A percentile compares a stretch with the other conserved stretches of the same genome.
phyloP scores from a whole-genome alignment of 2,888 invertebrate genomes.

The Eupelmus urozonus region DNA sequence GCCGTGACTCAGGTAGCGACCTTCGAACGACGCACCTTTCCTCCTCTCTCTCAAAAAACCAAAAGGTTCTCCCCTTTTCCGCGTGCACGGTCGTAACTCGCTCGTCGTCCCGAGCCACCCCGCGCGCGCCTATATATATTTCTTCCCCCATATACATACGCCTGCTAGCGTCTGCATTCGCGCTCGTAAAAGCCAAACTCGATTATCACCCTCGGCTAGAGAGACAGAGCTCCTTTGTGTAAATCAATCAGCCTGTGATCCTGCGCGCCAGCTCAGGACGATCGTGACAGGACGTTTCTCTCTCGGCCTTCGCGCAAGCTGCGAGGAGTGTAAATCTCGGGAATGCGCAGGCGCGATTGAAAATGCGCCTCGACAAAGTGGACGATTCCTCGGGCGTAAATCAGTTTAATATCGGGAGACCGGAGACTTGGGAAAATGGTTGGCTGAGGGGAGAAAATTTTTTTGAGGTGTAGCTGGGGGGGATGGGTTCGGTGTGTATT shows the following conservation, averaged over 20 bases:
- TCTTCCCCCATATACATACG: neutral
- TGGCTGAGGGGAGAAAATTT: neutral
- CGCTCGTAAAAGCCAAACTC: slow-evolving; percentile 56
- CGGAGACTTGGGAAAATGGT: neutral
- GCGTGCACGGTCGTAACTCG: slow-evolving; percentile 39
- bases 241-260: slow-evolving; percentile 55
- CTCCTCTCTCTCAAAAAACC: neutral
- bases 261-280: neutral
- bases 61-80: neutral
- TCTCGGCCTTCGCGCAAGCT: neutral
- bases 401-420: slow-evolving; percentile 50
- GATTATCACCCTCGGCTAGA: slow-evolving; percentile 49
- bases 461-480: too few species aligned
- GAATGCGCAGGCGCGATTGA: slow-evolving; percentile 29
- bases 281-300: slow-evolving; percentile 49
- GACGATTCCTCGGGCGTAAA: slow-evolving; percentile 54
- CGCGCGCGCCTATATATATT: slow-evolving; percentile 22
- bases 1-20: slow-evolving; percentile 25
- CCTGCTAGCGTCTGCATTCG: neutral
- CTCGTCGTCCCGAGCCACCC: neutral
- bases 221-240: slow-evolving; percentile 40
- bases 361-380: slow-evolving; percentile 58
- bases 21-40: neutral
- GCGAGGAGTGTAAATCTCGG: slow-evolving; percentile 40
- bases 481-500: too few species aligned